Conservation (phyloP, 2,113 vertebrate genomes). For the Siphamia tubifer region DNA sequence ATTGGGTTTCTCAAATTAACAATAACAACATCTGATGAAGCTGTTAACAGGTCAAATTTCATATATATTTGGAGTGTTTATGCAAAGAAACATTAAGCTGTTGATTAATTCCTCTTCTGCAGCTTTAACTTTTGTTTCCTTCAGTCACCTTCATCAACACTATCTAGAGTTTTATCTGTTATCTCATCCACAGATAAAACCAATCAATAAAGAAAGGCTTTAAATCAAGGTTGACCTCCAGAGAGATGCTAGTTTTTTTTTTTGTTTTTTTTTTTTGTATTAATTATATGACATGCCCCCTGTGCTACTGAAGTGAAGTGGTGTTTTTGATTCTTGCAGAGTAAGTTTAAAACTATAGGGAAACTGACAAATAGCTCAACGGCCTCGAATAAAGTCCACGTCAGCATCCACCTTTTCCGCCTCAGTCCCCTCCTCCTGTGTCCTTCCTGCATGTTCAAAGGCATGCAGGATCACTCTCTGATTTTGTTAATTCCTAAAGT, state of each 20-base stretch:
- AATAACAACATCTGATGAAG: no score
- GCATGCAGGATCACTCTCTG: not conserved
- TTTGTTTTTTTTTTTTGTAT: not conserved
- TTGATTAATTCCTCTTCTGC: not conserved
- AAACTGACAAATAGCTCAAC: constrained; percentile 18
- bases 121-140: not conserved
- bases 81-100: not conserved
- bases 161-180: not conserved
- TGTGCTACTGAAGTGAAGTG: not conserved
- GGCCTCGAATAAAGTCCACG: constrained; percentile 16
- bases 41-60: not conserved
- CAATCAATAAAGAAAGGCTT: constrained; percentile 14
- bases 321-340: not conserved
- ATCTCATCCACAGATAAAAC: constrained; percentile 24
- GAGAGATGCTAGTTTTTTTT: constrained; percentile 4
- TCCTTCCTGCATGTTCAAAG: constrained; percentile 30
- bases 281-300: not conserved
- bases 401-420: constrained; percentile 37
- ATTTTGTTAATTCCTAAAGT: constrained; percentile 23
- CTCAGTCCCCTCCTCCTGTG: not conserved
- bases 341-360: not conserved
- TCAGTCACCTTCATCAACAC: constrained; percentile 17
- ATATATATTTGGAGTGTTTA: not conserved
- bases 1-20: no score
- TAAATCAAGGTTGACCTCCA: constrained; percentile 6